Evolutionary conservation across 2,797 vertebrate genomes (phyloP), one percentile per base, ranked within the genome.

Genomic region (Muraenolepis orangiensis): DNA sequence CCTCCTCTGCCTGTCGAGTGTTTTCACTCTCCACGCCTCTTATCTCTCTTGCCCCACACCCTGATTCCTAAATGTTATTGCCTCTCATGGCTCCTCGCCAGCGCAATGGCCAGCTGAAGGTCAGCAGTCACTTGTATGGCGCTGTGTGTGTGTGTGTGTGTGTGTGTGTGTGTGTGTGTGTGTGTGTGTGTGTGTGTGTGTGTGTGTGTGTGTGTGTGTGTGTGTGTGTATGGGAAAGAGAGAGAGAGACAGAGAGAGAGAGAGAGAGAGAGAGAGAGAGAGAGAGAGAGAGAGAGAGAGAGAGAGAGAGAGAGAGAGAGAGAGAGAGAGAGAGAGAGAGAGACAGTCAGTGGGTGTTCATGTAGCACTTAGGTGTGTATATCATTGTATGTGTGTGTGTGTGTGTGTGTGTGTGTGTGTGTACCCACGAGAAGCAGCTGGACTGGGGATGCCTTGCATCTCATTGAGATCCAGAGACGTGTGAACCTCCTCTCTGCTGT

Each of bases 1-100:
- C n/a, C n/a, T n/a, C n/a, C n/a, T n/a, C n/a, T n/a, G n/a, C n/a
- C 66, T 82, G 69, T 77, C 34, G 4, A 72, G 73, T 61, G 73
- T 30, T 74, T n/a, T 72, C 66, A 40, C 61, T 69, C 70, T 66
- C 14, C 73, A 72, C 70, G 32, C 70, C 71, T 75, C 74, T 79
- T 66, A 73, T 72, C 72, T 64, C 71, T 26, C 51, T 34, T 36
- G 29, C 74, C 70, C 70, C 61, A 38, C 34, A 18, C 69, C 34
- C 28, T 32, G 28, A 46, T 68, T 70, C 42, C 69, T 34, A 34
- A 79, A 75, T 69, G 70, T 66, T 68, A 75, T 72, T 72, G 34
- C 77, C 70, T 74, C 67, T 75, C 73, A 74, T 64, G 69, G 40
- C 70, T 57, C 70, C 72, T 31, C 70, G 8, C 36, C 38, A 38